These are phyloP conservation scores for Silurus aristotelis DNA, from an alignment of 2,797 vertebrate genomes.

Conservation along the genomic window DNA sequence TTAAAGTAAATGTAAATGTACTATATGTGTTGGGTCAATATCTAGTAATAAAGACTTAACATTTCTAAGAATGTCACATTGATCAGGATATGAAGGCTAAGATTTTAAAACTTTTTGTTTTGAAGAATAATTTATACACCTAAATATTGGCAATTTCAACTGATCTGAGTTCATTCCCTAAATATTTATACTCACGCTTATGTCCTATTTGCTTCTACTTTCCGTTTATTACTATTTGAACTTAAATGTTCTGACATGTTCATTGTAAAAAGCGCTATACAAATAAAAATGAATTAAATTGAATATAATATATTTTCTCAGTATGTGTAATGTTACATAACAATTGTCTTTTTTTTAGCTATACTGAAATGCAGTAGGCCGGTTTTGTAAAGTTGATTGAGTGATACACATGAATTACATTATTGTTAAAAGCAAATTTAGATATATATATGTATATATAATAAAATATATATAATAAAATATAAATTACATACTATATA, in stretches of 20 bases:
- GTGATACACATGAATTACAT: neutral
- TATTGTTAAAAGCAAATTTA: too few species aligned
- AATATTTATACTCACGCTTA: neutral
- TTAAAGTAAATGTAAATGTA: neutral
- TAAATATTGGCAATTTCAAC: neutral
- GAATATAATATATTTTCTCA: neutral
- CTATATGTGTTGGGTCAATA: neutral
- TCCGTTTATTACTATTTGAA: neutral
- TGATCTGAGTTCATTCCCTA: neutral
- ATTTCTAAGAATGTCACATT: neutral
- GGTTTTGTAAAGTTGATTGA: neutral
- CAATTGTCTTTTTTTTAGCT: neutral
- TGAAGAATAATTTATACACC: neutral
- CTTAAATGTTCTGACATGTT: neutral
- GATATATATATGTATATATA: too few species aligned
- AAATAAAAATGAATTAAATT: too few species aligned
- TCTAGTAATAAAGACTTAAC: neutral
- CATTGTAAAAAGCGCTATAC: neutral
- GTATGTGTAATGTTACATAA: neutral
- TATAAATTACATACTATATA: too few species aligned
- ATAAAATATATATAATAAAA: too few species aligned
- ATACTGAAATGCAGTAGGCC: neutral
- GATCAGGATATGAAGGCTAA: neutral
- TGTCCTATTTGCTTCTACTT: neutral
- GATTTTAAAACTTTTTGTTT: neutral